A percentile compares a stretch with the other conserved stretches of the same genome.
These are phyloP conservation scores for Oligia strigilis DNA, from an alignment of 2,888 invertebrate genomes.

Conservation along the genomic window DNA sequence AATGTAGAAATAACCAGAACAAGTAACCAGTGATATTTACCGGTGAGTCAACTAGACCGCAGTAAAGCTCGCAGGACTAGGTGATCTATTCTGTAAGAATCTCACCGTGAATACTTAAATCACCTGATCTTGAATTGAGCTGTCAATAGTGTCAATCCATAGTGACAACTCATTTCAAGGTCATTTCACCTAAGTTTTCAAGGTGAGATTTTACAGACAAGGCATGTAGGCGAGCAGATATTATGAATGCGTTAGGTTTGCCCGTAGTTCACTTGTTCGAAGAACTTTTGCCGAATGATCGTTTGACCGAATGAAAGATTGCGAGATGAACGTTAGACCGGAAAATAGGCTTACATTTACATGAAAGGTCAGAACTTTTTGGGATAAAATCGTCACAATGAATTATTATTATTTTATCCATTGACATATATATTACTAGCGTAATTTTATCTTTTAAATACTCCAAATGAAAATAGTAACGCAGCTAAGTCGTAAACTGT, in stretches of 20 bases:
- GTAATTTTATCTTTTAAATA: not conserved
- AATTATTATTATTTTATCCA: not conserved
- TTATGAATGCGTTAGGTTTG: not conserved
- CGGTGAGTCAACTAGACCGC: not conserved
- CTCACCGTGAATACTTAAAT: not conserved
- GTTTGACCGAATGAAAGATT: too few relatives aligned
- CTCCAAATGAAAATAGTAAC: not conserved
- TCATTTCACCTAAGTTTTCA: not conserved
- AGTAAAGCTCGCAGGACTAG: not conserved
- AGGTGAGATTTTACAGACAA: not conserved
- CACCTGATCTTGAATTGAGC: not conserved
- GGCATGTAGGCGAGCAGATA: not conserved
- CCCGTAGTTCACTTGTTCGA: not conserved
- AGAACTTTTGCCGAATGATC: not conserved
- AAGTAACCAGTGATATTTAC: not conserved
- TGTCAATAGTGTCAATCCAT: not conserved
- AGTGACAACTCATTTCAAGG: not conserved
- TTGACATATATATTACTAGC: too few relatives aligned
- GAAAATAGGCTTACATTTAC: not conserved
- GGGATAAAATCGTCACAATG: not conserved
- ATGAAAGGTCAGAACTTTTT: not conserved
- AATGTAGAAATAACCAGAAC: too few relatives aligned
- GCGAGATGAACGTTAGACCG: not conserved
- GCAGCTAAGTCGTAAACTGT: not conserved
- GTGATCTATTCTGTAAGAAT: not conserved